Conservation (phyloP, 2,888 invertebrate genomes). For the Himalopsyche kuldschensis region DNA sequence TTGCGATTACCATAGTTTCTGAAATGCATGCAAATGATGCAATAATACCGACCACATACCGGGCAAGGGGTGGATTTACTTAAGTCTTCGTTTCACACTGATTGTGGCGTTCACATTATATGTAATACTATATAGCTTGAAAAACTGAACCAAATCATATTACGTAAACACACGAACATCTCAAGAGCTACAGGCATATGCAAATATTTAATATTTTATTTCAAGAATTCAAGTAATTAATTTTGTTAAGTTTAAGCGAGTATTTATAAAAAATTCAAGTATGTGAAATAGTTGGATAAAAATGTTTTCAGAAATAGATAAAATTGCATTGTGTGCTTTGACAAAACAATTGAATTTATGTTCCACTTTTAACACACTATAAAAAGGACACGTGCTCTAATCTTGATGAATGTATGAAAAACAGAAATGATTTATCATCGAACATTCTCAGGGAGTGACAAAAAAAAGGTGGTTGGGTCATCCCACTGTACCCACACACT, state of each 20-base stretch:
- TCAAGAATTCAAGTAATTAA: too few relatives aligned
- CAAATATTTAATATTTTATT: too few relatives aligned
- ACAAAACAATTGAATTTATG: not conserved
- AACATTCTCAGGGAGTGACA: not conserved
- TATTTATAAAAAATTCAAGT: too few relatives aligned
- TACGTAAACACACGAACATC: too few relatives aligned
- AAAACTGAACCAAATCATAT: too few relatives aligned
- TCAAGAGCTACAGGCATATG: too few relatives aligned
- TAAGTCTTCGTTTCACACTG: not conserved
- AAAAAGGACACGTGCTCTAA: not conserved
- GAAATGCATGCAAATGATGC: not conserved
- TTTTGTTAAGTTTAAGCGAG: too few relatives aligned
- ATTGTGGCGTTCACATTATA: too few relatives aligned
- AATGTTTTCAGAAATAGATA: not conserved
- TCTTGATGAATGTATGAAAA: not conserved
- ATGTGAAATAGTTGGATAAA: too few relatives aligned
- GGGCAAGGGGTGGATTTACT: not conserved
- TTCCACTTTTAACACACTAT: not conserved
- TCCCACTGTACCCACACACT: not conserved
- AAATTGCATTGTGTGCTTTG: not conserved
- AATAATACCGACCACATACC: not conserved
- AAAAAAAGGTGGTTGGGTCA: not conserved
- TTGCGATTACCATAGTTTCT: not conserved
- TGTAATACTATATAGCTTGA: too few relatives aligned
- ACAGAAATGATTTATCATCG: not conserved